These are phyloP conservation scores for Helarctos malayanus DNA, from an alignment of 2,797 vertebrate species.

Conservation along the genomic window DNA sequence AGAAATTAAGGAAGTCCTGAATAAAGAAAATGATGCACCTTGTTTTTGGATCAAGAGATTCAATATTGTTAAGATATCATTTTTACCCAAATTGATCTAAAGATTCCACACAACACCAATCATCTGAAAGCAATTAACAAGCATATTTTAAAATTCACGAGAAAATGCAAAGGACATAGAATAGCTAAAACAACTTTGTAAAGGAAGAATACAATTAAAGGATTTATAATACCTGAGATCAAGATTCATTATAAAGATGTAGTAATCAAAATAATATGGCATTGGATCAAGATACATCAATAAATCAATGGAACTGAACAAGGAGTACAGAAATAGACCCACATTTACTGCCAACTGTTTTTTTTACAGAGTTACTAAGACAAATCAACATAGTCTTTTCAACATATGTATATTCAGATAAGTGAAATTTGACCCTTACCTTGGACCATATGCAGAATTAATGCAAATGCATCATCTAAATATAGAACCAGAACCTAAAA, in stretches of 20 bases:
- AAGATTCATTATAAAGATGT: not conserved
- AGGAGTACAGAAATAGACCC: not conserved
- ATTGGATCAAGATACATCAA: not conserved
- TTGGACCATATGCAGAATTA: not conserved
- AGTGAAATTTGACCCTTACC: not conserved
- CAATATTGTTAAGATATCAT: not conserved
- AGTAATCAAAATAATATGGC: not conserved
- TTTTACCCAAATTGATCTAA: not conserved
- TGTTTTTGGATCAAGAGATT: not conserved
- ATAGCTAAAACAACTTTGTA: not conserved
- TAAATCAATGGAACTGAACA: not conserved
- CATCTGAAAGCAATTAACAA: not conserved
- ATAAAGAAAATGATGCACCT: not conserved
- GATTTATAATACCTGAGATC: not conserved
- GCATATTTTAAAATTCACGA: not conserved
- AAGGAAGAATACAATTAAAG: not conserved
- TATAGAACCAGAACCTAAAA: slow-evolving; percentile 10
- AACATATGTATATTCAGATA: not conserved
- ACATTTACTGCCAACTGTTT: not conserved
- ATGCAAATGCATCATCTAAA: not conserved
- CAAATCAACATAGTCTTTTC: not conserved
- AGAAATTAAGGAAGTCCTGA: not conserved
- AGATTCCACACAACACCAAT: not conserved
- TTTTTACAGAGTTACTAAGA: not conserved
- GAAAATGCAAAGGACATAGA: not conserved